Evolutionary conservation across 2,888 invertebrate species (phyloP).

Genomic region (Masnerella sp.): DNA sequence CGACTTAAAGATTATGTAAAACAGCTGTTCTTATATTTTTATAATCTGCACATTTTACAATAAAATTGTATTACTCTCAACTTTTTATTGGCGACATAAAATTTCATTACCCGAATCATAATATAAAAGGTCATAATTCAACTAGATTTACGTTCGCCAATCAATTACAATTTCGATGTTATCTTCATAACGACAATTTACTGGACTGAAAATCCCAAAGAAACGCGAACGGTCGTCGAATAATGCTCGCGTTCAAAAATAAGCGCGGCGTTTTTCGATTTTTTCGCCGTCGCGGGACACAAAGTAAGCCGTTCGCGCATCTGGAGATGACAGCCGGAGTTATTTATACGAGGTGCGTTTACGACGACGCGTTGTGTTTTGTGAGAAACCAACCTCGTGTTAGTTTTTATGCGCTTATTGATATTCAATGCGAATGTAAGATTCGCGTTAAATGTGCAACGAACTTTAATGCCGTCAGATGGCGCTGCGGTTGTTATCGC

Average conservation of each 20-base stretch:
- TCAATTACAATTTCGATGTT: no score
- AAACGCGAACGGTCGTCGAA: neutral
- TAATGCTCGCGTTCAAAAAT: no score
- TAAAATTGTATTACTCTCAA: neutral
- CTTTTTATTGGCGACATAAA: slow-evolving; percentile 7
- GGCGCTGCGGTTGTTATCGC: slow-evolving; percentile 17
- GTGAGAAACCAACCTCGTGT: slow-evolving; percentile 49
- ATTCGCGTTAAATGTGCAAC: slow-evolving; percentile 37
- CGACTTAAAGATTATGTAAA: no score
- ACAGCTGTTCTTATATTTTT: no score
- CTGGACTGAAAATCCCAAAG: no score
- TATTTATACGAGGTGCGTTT: slow-evolving; percentile 56
- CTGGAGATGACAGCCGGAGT: slow-evolving; percentile 49
- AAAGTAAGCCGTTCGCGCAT: slow-evolving; percentile 52
- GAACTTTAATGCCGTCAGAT: slow-evolving; percentile 20
- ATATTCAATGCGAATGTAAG: slow-evolving; percentile 53
- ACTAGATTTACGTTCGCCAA: slow-evolving; percentile 13
- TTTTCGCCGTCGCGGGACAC: slow-evolving; percentile 9
- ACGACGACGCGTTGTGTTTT: slow-evolving; percentile 55
- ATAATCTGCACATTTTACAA: no score
- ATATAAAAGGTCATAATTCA: slow-evolving; percentile 12
- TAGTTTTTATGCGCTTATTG: slow-evolving; percentile 56
- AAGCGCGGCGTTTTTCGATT: neutral
- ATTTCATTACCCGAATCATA: slow-evolving; percentile 12
- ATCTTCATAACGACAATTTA: no score